Percentiles rank a stretch among this genome's conserved stretches.
phyloP scores from a whole-genome alignment of 1,140 invertebrate species.

The Papilio polyxenes region DNA sequence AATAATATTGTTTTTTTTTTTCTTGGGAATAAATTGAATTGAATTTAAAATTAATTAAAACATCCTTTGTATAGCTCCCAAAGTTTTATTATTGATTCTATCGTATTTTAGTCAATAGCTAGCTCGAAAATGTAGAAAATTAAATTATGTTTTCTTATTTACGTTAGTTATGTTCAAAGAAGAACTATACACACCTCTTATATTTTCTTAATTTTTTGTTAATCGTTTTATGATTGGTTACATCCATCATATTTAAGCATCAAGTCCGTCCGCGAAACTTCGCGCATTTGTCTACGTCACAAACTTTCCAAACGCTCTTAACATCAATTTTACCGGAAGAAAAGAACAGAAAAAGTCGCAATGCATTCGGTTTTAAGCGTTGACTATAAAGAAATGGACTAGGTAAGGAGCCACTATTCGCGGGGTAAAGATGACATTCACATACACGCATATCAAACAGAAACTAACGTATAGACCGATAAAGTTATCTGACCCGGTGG shows the following conservation, averaged over 20 bases:
- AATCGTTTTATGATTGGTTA: constrained; percentile 17
- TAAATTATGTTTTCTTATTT: no score
- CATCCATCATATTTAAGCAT: constrained; percentile 17
- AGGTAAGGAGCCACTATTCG: neutral
- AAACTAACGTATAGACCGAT: no score
- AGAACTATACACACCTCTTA: neutral
- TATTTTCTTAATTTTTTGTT: neutral
- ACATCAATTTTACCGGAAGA: constrained; percentile 3
- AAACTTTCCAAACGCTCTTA: constrained; percentile 11
- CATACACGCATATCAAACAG: no score
- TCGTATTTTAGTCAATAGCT: no score
- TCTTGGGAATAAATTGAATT: neutral
- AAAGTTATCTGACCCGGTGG: no score
- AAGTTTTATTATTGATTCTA: no score
- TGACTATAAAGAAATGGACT: neutral
- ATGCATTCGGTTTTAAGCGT: neutral
- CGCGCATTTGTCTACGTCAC: constrained; percentile 18
- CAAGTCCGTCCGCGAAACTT: neutral
- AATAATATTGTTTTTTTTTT: neutral
- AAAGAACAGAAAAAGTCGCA: neutral
- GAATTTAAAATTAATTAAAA: no score
- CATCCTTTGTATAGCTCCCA: no score
- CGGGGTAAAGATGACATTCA: no score
- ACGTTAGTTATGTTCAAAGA: neutral
- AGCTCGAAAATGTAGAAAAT: no score